A percentile compares a stretch with the other conserved stretches of the same genome.
These are phyloP conservation scores for Dermatemys mawii DNA, from an alignment of 2,113 vertebrate species.

Conservation along the genomic window DNA sequence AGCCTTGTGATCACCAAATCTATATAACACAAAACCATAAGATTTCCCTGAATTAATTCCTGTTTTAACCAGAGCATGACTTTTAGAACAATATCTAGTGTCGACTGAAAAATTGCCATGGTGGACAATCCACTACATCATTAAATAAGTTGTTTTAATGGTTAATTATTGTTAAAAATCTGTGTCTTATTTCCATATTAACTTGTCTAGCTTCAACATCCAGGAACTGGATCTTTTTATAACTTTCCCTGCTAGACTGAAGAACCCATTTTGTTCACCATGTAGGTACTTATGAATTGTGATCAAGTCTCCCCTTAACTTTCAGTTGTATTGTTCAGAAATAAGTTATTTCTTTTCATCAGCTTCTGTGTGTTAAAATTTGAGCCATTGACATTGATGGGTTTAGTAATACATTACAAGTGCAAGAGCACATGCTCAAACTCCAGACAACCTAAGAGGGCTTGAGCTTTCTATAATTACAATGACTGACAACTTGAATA, in stretches of 20 bases:
- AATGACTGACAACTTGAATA: not conserved
- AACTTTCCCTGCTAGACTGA: not conserved
- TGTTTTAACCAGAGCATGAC: not conserved
- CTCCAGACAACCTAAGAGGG: rapidly evolving
- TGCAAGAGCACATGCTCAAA: not conserved
- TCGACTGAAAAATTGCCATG: not conserved
- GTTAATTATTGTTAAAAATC: not conserved
- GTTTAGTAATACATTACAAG: not conserved
- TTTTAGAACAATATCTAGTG: not conserved
- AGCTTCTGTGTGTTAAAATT: not conserved
- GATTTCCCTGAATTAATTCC: not conserved
- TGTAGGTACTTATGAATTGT: not conserved
- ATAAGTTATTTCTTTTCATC: not conserved
- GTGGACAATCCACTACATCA: not conserved
- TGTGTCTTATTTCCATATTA: not conserved
- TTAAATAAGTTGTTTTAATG: not conserved
- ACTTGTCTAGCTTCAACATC: not conserved
- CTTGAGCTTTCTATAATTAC: not conserved
- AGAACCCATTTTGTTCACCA: not conserved
- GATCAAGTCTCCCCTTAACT: no score
- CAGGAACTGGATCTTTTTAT: not conserved
- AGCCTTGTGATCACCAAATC: not conserved
- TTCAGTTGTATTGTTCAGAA: not conserved
- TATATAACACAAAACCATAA: not conserved
- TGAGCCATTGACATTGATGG: not conserved